These are phyloP conservation scores for Hippocampus abdominalis DNA, from an alignment of 2,113 vertebrate species.

Conservation along the genomic window DNA sequence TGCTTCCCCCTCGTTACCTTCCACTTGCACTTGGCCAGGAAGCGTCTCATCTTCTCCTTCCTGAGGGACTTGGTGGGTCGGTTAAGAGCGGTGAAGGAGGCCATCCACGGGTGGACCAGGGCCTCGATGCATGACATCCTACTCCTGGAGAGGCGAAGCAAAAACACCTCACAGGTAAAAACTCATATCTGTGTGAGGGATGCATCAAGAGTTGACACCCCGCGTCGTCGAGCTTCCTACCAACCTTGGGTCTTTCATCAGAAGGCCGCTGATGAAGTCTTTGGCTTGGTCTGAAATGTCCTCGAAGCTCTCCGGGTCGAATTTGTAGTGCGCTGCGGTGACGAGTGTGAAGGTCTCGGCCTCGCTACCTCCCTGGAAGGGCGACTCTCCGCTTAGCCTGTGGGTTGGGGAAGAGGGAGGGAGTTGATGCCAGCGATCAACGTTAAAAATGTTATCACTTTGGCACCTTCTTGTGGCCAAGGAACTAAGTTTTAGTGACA, in stretches of 20 bases:
- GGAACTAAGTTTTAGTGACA: background rate
- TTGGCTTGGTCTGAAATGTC: conserved; percentile 81
- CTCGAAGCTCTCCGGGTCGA: conserved; percentile 76
- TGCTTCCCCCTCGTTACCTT: conserved; percentile 62
- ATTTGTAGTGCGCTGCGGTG: conserved; percentile 74
- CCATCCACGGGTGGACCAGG: conserved; percentile 81
- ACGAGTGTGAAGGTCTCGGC: conserved; percentile 76
- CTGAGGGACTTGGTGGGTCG: conserved; percentile 68
- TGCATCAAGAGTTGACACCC: too few relatives aligned
- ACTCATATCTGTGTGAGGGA: background rate
- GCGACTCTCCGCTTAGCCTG: conserved; percentile 84
- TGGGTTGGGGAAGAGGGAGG: background rate
- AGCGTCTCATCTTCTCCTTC: conserved; percentile 79
- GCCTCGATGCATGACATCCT: conserved; percentile 73
- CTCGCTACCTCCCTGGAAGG: conserved; percentile 80
- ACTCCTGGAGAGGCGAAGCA: conserved; percentile 43
- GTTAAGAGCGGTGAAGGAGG: conserved; percentile 51
- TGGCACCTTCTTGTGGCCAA: background rate
- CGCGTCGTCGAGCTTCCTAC: background rate
- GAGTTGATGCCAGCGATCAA: background rate
- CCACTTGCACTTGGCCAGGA: conserved; percentile 80
- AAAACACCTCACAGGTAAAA: background rate
- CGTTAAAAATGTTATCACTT: background rate
- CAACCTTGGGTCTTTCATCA: conserved; percentile 77
- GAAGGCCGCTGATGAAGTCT: conserved; percentile 78